Conservation (phyloP, 2,888 invertebrate species). For the Mythimna loreyi region DNA sequence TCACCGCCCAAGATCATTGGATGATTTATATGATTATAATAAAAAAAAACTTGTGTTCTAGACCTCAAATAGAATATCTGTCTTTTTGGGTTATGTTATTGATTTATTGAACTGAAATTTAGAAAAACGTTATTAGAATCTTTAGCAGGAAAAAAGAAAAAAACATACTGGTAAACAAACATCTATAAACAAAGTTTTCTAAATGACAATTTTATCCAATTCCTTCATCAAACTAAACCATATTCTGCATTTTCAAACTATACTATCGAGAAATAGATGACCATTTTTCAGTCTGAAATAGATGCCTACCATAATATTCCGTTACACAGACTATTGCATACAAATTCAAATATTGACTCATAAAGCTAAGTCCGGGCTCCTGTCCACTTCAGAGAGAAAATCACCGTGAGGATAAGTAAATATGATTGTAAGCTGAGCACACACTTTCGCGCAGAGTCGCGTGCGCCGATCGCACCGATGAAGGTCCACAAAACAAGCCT, state of each 20-base stretch:
- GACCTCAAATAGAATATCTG: no score
- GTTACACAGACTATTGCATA: conserved; percentile 16
- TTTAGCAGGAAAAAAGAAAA: no score
- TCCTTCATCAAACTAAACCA: not conserved
- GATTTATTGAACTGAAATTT: no score
- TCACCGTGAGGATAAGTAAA: conserved; percentile 67
- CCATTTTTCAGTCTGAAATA: not conserved
- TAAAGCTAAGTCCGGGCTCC: conserved; percentile 25
- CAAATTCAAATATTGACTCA: conserved; percentile 43
- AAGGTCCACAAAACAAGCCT: conserved; percentile 60
- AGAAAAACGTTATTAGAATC: no score
- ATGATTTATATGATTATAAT: no score
- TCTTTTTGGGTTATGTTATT: no score
- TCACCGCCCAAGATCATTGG: no score
- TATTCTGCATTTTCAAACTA: no score
- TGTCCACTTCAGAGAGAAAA: conserved; percentile 50
- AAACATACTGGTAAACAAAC: no score
- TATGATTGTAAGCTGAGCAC: conserved; percentile 66
- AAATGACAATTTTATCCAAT: no score
- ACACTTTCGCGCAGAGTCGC: conserved; percentile 75
- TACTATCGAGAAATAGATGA: not conserved
- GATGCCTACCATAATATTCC: not conserved
- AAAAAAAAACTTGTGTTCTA: no score
- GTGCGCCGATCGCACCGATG: conserved; percentile 72
- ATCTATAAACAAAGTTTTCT: no score